Percentiles rank a stretch among this genome's conserved stretches.
Conservation (phyloP, 37 sponge, comb jelly and placozoan genomes). For the Amphimedon queenslandica region DNA sequence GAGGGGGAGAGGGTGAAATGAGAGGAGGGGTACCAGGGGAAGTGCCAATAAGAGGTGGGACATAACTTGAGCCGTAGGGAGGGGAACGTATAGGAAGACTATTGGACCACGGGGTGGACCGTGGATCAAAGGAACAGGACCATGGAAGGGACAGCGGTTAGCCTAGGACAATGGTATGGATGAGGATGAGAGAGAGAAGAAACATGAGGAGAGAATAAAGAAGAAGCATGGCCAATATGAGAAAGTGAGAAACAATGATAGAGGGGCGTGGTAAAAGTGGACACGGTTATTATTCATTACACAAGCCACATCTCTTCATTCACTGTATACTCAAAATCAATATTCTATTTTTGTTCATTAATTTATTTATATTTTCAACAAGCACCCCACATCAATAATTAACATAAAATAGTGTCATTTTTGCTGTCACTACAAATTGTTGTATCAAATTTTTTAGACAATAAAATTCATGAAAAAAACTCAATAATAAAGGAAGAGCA, state of each 20-base stretch:
- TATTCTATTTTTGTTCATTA: too few relatives aligned
- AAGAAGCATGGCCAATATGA: neutral
- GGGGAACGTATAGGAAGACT: neutral
- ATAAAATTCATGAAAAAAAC: too few relatives aligned
- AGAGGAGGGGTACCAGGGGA: slow-evolving; percentile 2
- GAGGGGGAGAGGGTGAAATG: slow-evolving; percentile 4
- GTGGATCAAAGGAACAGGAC: neutral
- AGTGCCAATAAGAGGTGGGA: neutral
- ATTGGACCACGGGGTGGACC: neutral
- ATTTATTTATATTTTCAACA: too few relatives aligned
- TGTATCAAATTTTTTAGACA: too few relatives aligned
- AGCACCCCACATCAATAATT: too few relatives aligned
- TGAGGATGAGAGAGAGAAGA: slow-evolving; percentile 2
- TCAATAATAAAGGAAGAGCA: too few relatives aligned
- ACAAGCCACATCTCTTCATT: too few relatives aligned
- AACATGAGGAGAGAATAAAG: slow-evolving; percentile 2
- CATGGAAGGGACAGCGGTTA: neutral
- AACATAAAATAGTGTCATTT: too few relatives aligned
- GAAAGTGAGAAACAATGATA: neutral
- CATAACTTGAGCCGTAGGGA: neutral
- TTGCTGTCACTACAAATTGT: too few relatives aligned
- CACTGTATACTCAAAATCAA: too few relatives aligned
- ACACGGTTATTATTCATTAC: too few relatives aligned
- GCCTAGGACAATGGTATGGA: neutral
- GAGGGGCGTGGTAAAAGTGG: neutral